These are phyloP conservation scores for Hypomecis atomaria DNA, from an alignment of 2,888 invertebrate species.

Conservation along the genomic window DNA sequence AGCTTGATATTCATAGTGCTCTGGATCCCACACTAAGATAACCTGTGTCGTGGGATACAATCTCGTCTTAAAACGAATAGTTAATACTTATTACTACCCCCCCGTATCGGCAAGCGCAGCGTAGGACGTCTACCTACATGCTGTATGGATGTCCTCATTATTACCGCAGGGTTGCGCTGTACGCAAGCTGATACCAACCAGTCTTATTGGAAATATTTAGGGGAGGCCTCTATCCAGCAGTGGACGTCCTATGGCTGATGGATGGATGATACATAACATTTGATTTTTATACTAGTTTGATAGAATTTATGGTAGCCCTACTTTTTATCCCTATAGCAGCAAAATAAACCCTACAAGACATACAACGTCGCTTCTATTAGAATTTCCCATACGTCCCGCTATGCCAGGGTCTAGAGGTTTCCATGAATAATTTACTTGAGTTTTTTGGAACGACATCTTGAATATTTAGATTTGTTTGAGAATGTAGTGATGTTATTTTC, in stretches of 20 bases:
- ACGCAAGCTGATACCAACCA: too few species aligned
- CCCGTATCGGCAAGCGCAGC: too few species aligned
- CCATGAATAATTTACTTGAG: conserved; percentile 58
- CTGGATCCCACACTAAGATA: too few species aligned
- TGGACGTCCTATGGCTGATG: not conserved
- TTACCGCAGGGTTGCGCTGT: too few species aligned
- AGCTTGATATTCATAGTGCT: too few species aligned
- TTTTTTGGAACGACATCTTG: conserved; percentile 53
- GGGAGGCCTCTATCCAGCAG: too few species aligned
- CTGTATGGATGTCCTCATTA: too few species aligned
- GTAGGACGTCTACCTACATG: too few species aligned
- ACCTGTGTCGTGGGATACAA: too few species aligned
- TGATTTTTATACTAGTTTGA: not conserved
- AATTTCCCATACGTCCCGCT: conserved; percentile 41
- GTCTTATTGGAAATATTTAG: too few species aligned
- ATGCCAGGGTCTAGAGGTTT: conserved; percentile 44
- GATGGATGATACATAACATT: not conserved
- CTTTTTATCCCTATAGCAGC: conserved; percentile 22
- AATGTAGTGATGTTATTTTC: conserved; percentile 47
- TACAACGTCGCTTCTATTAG: conserved; percentile 30
- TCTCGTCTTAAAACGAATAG: too few species aligned
- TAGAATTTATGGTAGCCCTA: conserved; percentile 28
- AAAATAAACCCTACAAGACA: conserved; percentile 41
- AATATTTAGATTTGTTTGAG: conserved; percentile 59
- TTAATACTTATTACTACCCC: too few species aligned